phyloP scores from a whole-genome alignment of 2,113 vertebrate genomes.

The Sinocyclocheilus anshuiensis region DNA sequence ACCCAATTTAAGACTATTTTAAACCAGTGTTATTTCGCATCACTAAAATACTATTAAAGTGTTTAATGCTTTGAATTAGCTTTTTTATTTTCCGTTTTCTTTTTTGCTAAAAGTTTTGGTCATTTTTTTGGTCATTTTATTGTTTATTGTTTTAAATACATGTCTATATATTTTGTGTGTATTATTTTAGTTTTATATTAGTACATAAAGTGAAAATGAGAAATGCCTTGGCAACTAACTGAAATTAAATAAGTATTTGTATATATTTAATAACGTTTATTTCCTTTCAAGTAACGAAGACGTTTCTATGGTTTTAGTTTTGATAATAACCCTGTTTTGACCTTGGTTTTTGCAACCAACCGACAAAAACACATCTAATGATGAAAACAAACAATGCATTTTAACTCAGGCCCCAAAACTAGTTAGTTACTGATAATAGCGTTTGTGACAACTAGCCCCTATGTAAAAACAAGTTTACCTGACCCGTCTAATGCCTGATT shows the following conservation, averaged over 20 bases:
- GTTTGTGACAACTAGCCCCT: constrained; percentile 17
- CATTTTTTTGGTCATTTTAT: background rate
- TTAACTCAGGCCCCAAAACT: background rate
- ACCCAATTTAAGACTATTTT: background rate
- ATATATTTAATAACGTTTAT: too few relatives aligned
- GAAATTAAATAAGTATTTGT: too few relatives aligned
- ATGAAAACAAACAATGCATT: background rate
- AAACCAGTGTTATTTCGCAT: background rate
- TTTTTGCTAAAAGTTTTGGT: background rate
- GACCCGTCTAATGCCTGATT: background rate
- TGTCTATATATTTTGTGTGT: background rate
- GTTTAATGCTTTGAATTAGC: too few relatives aligned
- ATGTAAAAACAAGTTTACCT: constrained; percentile 5
- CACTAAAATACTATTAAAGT: background rate
- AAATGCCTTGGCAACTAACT: background rate
- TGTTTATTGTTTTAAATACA: background rate
- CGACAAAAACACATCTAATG: background rate
- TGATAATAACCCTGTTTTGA: background rate
- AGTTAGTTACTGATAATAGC: background rate
- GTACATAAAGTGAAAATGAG: background rate
- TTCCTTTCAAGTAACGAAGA: too few relatives aligned
- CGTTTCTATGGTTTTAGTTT: too few relatives aligned
- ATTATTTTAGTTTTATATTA: background rate
- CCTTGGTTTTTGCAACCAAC: background rate
- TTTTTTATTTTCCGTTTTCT: background rate